Evolutionary conservation across 92 coral and sea anemone genomes (phyloP).

Genomic region (Anthopleura xanthogrammica): DNA sequence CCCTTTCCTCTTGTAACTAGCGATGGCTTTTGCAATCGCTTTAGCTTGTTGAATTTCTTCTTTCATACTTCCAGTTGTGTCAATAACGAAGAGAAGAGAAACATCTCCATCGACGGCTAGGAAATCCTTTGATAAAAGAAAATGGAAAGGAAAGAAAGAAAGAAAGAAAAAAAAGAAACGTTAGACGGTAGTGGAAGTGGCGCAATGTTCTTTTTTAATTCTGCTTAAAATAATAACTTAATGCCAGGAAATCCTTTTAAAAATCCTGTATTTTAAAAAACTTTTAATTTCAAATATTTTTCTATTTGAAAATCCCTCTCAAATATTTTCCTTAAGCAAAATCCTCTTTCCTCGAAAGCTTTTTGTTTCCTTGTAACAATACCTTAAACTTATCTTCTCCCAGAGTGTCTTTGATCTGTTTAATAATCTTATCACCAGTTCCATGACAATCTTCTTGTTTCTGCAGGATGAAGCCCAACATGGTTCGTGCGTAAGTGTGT

Average conservation of each 20-base stretch:
- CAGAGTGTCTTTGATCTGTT: constrained; percentile 34
- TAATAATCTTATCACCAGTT: constrained; percentile 24
- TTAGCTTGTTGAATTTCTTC: constrained; percentile 61
- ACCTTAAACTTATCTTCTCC: constrained; percentile 45
- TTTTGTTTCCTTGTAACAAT: background rate
- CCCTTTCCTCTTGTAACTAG: constrained; percentile 39
- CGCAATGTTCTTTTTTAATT: background rate
- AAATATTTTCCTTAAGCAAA: too few relatives aligned
- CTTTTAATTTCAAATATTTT: too few relatives aligned
- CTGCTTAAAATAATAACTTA: too few relatives aligned
- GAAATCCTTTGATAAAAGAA: constrained; percentile 22
- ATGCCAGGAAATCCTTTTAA: too few relatives aligned
- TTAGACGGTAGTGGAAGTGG: background rate
- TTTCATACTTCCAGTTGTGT: constrained; percentile 66
- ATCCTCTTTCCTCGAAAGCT: background rate
- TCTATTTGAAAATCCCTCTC: too few relatives aligned
- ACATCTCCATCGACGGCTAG: constrained; percentile 77
- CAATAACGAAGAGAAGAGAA: constrained; percentile 67
- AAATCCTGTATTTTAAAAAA: too few relatives aligned
- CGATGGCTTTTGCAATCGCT: constrained; percentile 54
- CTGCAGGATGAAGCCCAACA: constrained; percentile 34
- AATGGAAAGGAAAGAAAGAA: too few relatives aligned
- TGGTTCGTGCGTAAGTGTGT: constrained; percentile 24
- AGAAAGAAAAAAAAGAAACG: background rate
- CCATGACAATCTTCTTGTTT: constrained; percentile 40